Percentiles rank a stretch among this genome's conserved stretches.
Evolutionary conservation across 2,113 vertebrate genomes (phyloP).

Genomic region (Trinectes maculatus): DNA sequence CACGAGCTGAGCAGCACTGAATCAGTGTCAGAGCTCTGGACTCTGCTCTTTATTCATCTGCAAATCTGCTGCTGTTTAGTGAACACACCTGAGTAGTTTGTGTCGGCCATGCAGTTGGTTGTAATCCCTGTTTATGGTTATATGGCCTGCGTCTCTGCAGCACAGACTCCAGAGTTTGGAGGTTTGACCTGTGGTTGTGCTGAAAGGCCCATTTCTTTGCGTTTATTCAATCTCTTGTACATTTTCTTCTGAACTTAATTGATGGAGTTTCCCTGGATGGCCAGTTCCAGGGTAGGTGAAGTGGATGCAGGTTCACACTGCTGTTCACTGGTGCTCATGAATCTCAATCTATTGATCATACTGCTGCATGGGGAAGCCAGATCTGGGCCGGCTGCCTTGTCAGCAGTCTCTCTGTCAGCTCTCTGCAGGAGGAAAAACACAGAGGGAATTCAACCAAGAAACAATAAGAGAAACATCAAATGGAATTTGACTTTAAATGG

Average conservation of each 20-base stretch:
- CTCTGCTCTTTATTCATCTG: constrained; percentile 1
- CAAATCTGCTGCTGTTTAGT: constrained; percentile 20
- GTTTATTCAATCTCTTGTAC: constrained; percentile 70
- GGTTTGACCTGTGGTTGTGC: constrained; percentile 47
- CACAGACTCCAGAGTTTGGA: constrained; percentile 46
- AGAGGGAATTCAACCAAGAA: constrained; percentile 22
- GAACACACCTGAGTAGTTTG: constrained; percentile 6
- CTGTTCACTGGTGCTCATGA: constrained; percentile 65
- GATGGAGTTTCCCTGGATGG: constrained; percentile 57
- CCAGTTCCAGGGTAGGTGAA: constrained; percentile 37
- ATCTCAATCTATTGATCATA: constrained; percentile 73
- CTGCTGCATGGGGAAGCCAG: constrained; percentile 53
- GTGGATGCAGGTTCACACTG: constrained; percentile 55
- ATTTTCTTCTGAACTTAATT: constrained; percentile 72
- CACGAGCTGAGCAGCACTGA: background rate
- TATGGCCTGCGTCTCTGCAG: background rate
- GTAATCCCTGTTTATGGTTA: constrained; percentile 6
- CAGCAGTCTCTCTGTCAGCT: constrained; percentile 60
- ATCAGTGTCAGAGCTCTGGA: background rate
- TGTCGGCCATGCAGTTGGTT: constrained; percentile 11
- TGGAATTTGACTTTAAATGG: constrained; percentile 23
- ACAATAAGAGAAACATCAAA: constrained; percentile 34
- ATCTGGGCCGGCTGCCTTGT: constrained; percentile 68
- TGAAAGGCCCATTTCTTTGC: constrained; percentile 46
- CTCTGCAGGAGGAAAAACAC: constrained; percentile 36